Conservation (phyloP, 2,888 invertebrate genomes). For the Caenorhabditis sp. region DNA sequence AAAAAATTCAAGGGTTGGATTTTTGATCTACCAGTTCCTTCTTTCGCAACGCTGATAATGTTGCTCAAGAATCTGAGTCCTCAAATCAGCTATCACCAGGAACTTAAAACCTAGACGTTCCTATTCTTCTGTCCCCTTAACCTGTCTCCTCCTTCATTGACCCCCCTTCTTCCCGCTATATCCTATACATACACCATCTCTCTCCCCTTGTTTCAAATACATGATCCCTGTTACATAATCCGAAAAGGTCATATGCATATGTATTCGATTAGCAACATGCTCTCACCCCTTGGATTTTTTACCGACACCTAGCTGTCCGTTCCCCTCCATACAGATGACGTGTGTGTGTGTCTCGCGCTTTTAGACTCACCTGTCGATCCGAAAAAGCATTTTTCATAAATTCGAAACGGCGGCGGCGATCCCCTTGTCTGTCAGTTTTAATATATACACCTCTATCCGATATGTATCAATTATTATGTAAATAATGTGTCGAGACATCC, state of each 20-base stretch:
- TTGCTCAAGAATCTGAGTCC: background rate
- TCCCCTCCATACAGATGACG: background rate
- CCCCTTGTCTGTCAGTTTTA: background rate
- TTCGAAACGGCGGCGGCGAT: no score
- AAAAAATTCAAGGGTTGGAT: no score
- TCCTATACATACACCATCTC: background rate
- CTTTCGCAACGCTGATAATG: no score
- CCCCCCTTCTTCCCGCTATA: no score
- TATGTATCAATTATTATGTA: constrained; percentile 38
- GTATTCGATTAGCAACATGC: constrained; percentile 27
- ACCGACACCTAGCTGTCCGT: constrained; percentile 37
- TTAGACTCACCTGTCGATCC: background rate
- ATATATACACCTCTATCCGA: background rate
- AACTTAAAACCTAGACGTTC: background rate
- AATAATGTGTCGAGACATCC: constrained; percentile 20
- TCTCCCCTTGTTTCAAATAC: constrained; percentile 4
- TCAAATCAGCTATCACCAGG: background rate
- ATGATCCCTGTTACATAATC: constrained; percentile 17
- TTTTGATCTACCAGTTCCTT: no score
- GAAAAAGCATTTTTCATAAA: background rate
- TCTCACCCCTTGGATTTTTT: background rate
- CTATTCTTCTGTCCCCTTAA: no score
- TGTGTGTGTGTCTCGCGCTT: no score
- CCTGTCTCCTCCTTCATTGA: background rate
- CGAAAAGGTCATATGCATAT: constrained; percentile 18